Percentiles rank a stretch among this genome's conserved stretches.
These are phyloP conservation scores for Aspidiotus destructor DNA, from an alignment of 2,888 invertebrate species.

Conservation along the genomic window DNA sequence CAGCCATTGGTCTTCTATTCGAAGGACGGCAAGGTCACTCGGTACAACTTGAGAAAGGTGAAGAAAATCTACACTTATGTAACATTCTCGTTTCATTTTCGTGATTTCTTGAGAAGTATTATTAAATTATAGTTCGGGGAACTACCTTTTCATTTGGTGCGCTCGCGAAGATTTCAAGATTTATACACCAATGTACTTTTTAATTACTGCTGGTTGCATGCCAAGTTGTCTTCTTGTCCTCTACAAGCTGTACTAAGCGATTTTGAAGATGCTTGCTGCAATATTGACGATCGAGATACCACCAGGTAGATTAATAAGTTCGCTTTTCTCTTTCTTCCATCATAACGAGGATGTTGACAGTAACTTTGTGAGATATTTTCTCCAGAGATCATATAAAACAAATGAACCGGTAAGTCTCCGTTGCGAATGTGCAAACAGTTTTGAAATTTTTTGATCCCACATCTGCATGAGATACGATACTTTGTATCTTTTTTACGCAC, in stretches of 20 bases:
- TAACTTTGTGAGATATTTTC: background rate
- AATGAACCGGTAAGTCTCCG: constrained; percentile 20
- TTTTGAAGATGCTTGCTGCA: constrained; percentile 81
- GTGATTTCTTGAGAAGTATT: no score
- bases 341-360: no score
- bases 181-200: constrained; percentile 86
- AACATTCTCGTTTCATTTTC: no score
- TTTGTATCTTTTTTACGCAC: no score
- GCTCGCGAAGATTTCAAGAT: constrained; percentile 81
- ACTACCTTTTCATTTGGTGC: constrained; percentile 85
- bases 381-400: constrained; percentile 25
- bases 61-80: constrained; percentile 34
- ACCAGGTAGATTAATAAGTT: constrained; percentile 49
- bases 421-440: no score
- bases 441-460: no score
- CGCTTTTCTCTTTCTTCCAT: no score
- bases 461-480: no score
- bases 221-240: constrained; percentile 89
- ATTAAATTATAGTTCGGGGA: constrained; percentile 67
- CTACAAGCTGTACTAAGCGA: constrained; percentile 88
- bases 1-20: constrained; percentile 86
- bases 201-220: constrained; percentile 95
- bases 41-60: constrained; percentile 91
- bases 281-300: constrained; percentile 72
- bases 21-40: constrained; percentile 76